Percentiles rank a stretch among this genome's conserved stretches.
These are phyloP conservation scores for Eupsittula cactorum DNA, from an alignment of 2,113 vertebrate genomes.

Conservation along the genomic window DNA sequence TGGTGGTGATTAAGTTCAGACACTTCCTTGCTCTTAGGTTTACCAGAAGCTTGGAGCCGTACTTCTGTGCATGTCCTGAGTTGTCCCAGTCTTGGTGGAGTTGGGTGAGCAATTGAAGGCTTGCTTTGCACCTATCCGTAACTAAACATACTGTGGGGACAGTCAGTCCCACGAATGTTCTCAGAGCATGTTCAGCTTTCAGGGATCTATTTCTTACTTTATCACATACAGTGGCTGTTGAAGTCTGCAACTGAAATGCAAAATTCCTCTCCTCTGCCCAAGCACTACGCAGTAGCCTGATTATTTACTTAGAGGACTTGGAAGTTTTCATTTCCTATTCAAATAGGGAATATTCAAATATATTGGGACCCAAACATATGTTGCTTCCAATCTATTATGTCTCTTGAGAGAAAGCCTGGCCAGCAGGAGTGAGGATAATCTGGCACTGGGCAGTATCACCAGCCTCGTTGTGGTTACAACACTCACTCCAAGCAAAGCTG, in stretches of 20 bases:
- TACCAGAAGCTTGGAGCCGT: neutral
- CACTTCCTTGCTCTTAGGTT: neutral
- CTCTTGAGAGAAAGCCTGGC: neutral
- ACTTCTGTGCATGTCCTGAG: neutral
- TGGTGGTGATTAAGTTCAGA: neutral
- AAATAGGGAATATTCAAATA: neutral
- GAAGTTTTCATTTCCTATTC: neutral
- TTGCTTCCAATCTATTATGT: neutral
- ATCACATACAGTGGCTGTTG: neutral
- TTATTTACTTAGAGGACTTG: neutral
- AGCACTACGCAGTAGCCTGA: neutral
- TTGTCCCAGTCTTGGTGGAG: neutral
- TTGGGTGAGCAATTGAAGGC: neutral
- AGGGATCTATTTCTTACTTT: neutral
- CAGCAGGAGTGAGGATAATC: neutral
- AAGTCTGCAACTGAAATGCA: neutral
- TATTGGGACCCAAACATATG: neutral
- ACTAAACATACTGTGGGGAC: neutral
- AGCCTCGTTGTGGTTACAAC: neutral
- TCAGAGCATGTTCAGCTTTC: neutral
- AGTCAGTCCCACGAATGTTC: neutral
- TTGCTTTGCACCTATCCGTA: neutral
- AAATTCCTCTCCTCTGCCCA: neutral
- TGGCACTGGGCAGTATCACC: neutral
- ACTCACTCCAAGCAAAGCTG: neutral